Evolutionary conservation across 2,888 invertebrate species (phyloP).

Genomic region (Sinelater perroti): DNA sequence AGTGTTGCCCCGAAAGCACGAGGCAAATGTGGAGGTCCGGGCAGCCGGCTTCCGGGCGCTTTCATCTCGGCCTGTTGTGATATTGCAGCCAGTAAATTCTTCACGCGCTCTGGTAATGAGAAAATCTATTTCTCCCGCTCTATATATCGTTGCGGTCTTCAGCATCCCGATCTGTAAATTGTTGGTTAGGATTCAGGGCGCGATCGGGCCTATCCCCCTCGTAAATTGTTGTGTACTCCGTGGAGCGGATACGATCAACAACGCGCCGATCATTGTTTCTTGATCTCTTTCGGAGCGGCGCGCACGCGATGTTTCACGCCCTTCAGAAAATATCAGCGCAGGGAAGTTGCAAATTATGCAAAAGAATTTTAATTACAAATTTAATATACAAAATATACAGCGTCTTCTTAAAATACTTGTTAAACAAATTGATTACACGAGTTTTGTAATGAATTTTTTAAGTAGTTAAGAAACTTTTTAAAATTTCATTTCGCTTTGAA

Average conservation of each 20-base stretch:
- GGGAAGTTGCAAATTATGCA: too few species aligned
- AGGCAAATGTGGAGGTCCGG: not conserved
- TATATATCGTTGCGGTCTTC: not conserved
- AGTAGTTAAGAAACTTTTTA: too few species aligned
- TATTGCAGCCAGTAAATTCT: not conserved
- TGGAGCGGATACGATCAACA: not conserved
- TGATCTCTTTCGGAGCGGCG: not conserved
- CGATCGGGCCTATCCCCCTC: not conserved
- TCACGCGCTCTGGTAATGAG: too few species aligned
- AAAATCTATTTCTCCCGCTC: not conserved
- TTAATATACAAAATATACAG: too few species aligned
- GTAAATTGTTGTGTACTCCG: constrained; percentile 3
- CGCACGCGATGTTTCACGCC: constrained; percentile 5
- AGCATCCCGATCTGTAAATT: constrained; percentile 2
- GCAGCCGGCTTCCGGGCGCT: not conserved
- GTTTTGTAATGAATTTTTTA: too few species aligned
- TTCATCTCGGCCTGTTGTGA: not conserved
- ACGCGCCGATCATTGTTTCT: constrained; percentile 4
- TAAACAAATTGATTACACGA: too few species aligned
- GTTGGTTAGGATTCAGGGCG: not conserved
- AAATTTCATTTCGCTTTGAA: too few species aligned
- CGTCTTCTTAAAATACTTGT: too few species aligned
- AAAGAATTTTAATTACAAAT: too few species aligned
- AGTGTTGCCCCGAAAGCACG: not conserved
- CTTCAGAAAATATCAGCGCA: too few species aligned